phyloP scores from a whole-genome alignment of 1,140 invertebrate species.

The Cotesia glomerata region DNA sequence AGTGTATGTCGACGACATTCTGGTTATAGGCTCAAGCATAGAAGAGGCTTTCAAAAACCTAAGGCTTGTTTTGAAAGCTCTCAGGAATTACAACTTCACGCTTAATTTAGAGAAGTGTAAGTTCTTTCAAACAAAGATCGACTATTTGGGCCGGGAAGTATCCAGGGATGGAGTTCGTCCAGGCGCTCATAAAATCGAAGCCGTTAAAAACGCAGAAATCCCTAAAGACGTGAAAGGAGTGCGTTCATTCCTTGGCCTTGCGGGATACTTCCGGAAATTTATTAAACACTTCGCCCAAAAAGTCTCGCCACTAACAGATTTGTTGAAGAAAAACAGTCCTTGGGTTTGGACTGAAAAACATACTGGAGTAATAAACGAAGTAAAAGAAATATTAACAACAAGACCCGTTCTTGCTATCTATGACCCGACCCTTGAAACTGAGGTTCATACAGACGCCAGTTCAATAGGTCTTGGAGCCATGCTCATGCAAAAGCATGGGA shows the following conservation, averaged over 20 bases:
- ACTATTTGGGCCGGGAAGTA: slow-evolving; percentile 46
- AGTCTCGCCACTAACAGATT: slow-evolving; percentile 38
- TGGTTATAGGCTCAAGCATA: slow-evolving; percentile 26
- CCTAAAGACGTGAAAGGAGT: slow-evolving; percentile 45
- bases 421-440: slow-evolving; percentile 33
- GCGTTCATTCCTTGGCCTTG: slow-evolving; percentile 45
- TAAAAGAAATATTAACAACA: slow-evolving; percentile 2
- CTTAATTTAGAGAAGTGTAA: slow-evolving; percentile 27
- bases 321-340: not conserved
- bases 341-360: slow-evolving; percentile 3
- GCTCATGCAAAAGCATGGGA: slow-evolving; percentile 38
- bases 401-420: slow-evolving; percentile 11
- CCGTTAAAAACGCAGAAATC: slow-evolving; percentile 43
- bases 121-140: slow-evolving; percentile 38
- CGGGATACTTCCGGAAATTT: slow-evolving; percentile 50
- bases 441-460: slow-evolving; percentile 44
- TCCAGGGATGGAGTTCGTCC: slow-evolving; percentile 32
- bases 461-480: slow-evolving; percentile 42
- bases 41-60: slow-evolving; percentile 35
- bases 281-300: slow-evolving; percentile 23
- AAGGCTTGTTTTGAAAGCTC: slow-evolving; percentile 29
- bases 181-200: slow-evolving; percentile 41
- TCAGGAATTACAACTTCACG: slow-evolving; percentile 24
- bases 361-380: not conserved
- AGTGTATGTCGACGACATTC: slow-evolving; percentile 34